phyloP scores from a whole-genome alignment of 1,140 invertebrate species.

The Scaptomyza graminum region DNA sequence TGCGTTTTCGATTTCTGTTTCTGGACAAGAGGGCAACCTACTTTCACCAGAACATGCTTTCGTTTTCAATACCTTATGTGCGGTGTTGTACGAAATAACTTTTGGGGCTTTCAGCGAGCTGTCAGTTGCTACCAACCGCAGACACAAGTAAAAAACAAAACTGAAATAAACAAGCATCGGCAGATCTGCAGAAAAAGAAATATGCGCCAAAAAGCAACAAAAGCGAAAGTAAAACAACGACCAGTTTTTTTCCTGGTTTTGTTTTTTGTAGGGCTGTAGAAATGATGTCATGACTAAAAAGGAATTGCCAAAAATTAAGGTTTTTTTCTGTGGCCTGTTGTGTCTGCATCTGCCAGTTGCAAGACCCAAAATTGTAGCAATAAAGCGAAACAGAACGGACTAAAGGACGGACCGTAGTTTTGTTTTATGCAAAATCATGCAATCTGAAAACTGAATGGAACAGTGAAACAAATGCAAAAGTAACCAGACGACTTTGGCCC shows the following conservation, averaged over 20 bases:
- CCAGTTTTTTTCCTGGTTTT: constrained; percentile 66
- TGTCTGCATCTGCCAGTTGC: constrained; percentile 56
- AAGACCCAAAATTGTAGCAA: constrained; percentile 31
- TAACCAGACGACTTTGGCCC: constrained; percentile 68
- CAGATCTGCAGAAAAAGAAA: constrained; percentile 44
- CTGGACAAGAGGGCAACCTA: constrained; percentile 53
- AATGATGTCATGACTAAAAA: constrained; percentile 77
- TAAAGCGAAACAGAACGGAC: constrained; percentile 14
- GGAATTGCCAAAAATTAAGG: constrained; percentile 68
- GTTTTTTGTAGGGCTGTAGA: constrained; percentile 62
- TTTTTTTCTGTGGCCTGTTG: constrained; percentile 30
- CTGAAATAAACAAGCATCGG: constrained; percentile 31
- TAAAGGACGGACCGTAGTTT: constrained; percentile 19
- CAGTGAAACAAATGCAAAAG: constrained; percentile 72
- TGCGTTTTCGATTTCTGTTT: constrained; percentile 70
- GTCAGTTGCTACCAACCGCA: constrained; percentile 29
- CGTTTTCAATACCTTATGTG: constrained; percentile 71
- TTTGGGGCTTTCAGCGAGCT: constrained; percentile 22
- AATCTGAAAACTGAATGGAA: constrained; percentile 40
- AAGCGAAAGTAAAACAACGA: constrained; percentile 79
- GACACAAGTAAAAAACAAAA: constrained; percentile 12
- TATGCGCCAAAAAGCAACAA: constrained; percentile 56
- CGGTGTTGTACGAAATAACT: constrained; percentile 32
- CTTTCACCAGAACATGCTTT: constrained; percentile 79
- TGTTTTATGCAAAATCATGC: constrained; percentile 58